Evolutionary conservation across 2,113 vertebrate genomes (phyloP), one percentile per base, ranked within the genome.

Genomic region (Austrofundulus limnaeus): DNA sequence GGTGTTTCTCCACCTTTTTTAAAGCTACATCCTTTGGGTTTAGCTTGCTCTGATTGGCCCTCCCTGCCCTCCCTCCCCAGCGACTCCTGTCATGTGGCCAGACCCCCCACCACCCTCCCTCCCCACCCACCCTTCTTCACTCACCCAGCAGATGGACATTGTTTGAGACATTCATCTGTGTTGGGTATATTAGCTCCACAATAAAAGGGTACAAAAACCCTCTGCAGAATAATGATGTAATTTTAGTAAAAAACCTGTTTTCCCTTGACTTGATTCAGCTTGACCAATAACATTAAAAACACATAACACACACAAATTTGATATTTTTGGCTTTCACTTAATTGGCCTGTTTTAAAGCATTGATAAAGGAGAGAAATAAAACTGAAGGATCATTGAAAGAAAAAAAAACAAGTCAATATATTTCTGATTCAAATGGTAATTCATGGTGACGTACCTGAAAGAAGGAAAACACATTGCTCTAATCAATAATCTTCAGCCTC

Each of bases 401-500:
- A 75, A 85, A 47, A 61, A 48, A 82, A 72, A 75, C 82, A 80
- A 62, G 57, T 85, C 84, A 87, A 87, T 86, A 85, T 60, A 84
- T 80, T 80, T 84, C 67, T 80, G 73, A 88, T 80, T 83, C 77
- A 80, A 78, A 72, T 57, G 16, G 21, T 71, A 77, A 72, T 55
- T 75, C 63, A 70, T 78, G 17, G 71, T 45, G 65, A 80, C 79
- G 70, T 73, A 84, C 75, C 88, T 82, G 74, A 83, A 84, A 82
- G 78, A 82, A 85, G 78, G 77, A 80, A 81, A 72, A 82, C 66
- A 82, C 72, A 83, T 72, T 20, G 49, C 54, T 75, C 49, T 56
- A 53, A 81, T 90, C 87, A 78, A 90, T 87, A 87, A 86, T 89
- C 89, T 82, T 72, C 78, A 72, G 75, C 77, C 66, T 74, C 69